A percentile compares a stretch with the other conserved stretches of the same genome.
Evolutionary conservation across 2,113 vertebrate genomes (phyloP).

Genomic region (Melierax canorus): DNA sequence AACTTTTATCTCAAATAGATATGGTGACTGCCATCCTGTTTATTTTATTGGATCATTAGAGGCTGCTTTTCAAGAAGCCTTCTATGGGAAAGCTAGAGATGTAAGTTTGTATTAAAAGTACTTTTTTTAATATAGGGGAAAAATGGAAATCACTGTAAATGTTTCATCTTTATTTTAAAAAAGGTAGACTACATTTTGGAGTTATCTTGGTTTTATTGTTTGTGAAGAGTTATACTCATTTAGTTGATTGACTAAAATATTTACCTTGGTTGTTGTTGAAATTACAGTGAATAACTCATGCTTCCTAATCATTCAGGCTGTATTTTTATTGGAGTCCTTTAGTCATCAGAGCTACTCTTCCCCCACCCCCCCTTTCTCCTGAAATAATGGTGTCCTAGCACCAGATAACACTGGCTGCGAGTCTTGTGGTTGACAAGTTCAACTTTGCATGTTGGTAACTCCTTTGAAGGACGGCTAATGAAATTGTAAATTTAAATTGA

Average conservation of each 20-base stretch:
- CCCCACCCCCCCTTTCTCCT: neutral
- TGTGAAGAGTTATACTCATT: neutral
- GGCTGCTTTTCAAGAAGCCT: constrained; percentile 98
- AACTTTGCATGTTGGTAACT: neutral
- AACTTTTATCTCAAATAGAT: constrained; percentile 76
- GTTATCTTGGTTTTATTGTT: neutral
- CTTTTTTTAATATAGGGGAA: neutral
- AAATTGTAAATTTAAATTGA: constrained; percentile 45
- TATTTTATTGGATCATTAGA: constrained; percentile 98
- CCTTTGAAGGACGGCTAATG: constrained; percentile 29
- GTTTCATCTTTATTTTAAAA: neutral
- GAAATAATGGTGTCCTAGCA: neutral
- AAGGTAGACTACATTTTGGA: neutral
- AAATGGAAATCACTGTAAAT: neutral
- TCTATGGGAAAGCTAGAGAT: constrained; percentile 98
- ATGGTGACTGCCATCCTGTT: constrained; percentile 97
- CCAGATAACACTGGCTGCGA: neutral
- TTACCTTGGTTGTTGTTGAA: neutral
- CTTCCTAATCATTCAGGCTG: neutral
- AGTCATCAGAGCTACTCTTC: neutral
- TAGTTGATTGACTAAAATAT: neutral
- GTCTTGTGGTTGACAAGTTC: neutral
- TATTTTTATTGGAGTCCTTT: neutral
- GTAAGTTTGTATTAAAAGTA: constrained; percentile 77
- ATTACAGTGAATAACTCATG: neutral